Conservation (phyloP, 2,888 invertebrate species). For the Ectemnius lituratus region DNA sequence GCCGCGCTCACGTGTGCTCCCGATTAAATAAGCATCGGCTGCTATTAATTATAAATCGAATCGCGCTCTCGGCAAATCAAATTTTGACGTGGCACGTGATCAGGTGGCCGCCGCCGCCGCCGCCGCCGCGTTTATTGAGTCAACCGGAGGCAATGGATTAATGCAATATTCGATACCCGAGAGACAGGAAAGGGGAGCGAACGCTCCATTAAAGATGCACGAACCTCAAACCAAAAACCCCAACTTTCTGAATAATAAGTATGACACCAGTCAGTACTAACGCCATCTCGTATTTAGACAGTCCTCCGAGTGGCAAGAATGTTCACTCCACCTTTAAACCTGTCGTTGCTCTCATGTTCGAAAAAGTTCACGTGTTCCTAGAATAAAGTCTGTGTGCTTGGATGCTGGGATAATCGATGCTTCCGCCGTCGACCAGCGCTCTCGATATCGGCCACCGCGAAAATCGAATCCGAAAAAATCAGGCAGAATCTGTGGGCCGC, state of each 20-base stretch:
- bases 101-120: not conserved
- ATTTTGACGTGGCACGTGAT: not conserved
- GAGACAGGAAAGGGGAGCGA: no score
- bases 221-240: not conserved
- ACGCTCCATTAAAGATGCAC: no score
- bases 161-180: no score
- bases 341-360: no score
- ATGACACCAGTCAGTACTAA: not conserved
- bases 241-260: not conserved
- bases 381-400: no score
- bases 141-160: no score
- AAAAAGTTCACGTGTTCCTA: no score
- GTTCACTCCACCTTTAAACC: no score
- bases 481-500: constrained; percentile 8
- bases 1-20: not conserved
- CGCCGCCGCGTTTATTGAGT: no score
- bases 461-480: constrained; percentile 26
- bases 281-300: no score
- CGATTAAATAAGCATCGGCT: constrained; percentile 23
- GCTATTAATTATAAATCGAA: constrained; percentile 28
- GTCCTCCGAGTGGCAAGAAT: no score
- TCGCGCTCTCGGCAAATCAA: not conserved
- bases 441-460: constrained; percentile 41
- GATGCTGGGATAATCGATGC: constrained; percentile 48
- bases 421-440: constrained; percentile 28